phyloP scores from a whole-genome alignment of 2,113 vertebrate genomes.

The Halichoerus grypus region DNA sequence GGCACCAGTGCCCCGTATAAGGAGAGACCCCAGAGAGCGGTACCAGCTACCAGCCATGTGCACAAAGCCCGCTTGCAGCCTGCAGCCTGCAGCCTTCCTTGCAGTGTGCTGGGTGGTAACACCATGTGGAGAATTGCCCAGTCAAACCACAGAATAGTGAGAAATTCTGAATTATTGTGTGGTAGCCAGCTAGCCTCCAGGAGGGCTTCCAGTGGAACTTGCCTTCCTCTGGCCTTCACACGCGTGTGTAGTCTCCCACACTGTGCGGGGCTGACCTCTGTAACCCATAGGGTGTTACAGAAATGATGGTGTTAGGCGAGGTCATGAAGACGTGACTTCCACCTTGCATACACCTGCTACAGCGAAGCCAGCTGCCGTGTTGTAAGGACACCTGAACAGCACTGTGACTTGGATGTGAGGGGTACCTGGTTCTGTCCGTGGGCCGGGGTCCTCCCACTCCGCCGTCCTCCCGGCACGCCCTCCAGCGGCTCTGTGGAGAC shows the following conservation, averaged over 20 bases:
- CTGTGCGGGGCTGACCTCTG: too few relatives aligned
- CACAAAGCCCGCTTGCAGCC: background rate
- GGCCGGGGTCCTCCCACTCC: background rate
- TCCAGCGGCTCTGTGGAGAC: background rate
- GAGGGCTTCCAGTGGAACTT: background rate
- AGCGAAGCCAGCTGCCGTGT: background rate
- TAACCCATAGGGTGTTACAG: background rate
- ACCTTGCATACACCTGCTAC: background rate
- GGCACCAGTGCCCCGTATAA: background rate
- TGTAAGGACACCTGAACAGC: background rate
- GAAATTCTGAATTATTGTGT: background rate
- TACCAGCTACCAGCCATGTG: background rate
- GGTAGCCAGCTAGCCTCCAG: background rate
- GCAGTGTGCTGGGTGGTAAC: fast-evolving
- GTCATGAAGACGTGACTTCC: background rate
- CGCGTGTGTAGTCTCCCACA: fast-evolving
- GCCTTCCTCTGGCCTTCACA: background rate
- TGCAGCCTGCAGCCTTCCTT: background rate
- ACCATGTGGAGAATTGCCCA: background rate
- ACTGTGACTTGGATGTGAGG: background rate
- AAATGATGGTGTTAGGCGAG: background rate
- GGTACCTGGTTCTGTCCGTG: background rate
- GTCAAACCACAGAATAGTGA: background rate
- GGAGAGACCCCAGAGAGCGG: background rate
- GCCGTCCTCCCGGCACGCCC: background rate